Percentiles rank a stretch among this genome's conserved stretches.
Conservation (phyloP, 2,797 vertebrate species). For the Pseudochirops corinnae region DNA sequence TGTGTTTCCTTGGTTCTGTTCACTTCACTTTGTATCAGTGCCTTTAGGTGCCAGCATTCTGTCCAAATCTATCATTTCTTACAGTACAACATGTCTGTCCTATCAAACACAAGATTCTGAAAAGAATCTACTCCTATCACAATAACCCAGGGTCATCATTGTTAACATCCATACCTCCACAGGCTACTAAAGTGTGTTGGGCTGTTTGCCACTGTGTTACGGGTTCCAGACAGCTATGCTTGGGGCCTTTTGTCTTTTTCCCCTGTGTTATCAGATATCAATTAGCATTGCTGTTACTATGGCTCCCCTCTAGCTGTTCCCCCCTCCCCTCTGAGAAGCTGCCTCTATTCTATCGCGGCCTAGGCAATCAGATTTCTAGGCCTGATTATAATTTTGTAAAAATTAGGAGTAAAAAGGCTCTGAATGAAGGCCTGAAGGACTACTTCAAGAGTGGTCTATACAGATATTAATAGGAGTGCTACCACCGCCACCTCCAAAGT, state of each 20-base stretch:
- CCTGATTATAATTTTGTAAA: background rate
- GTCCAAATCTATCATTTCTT: background rate
- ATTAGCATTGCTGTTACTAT: background rate
- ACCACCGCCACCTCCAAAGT: background rate
- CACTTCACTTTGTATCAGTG: background rate
- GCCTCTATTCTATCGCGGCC: background rate
- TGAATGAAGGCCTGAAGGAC: background rate
- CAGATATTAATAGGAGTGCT: background rate
- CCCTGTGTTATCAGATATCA: background rate
- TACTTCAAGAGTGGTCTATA: background rate
- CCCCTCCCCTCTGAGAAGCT: background rate
- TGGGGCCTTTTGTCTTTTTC: background rate
- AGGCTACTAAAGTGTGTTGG: background rate
- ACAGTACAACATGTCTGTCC: background rate
- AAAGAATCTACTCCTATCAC: background rate
- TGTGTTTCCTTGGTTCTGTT: background rate
- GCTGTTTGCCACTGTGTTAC: accelerated
- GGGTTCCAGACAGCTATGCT: background rate
- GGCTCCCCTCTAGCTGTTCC: background rate
- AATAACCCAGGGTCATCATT: background rate
- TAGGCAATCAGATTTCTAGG: background rate
- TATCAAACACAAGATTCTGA: background rate
- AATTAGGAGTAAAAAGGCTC: background rate
- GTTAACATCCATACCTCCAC: accelerated
- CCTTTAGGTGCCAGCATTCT: background rate